Evolutionary conservation across 2,888 invertebrate genomes (phyloP).

Genomic region (Entomobrya proxima): DNA sequence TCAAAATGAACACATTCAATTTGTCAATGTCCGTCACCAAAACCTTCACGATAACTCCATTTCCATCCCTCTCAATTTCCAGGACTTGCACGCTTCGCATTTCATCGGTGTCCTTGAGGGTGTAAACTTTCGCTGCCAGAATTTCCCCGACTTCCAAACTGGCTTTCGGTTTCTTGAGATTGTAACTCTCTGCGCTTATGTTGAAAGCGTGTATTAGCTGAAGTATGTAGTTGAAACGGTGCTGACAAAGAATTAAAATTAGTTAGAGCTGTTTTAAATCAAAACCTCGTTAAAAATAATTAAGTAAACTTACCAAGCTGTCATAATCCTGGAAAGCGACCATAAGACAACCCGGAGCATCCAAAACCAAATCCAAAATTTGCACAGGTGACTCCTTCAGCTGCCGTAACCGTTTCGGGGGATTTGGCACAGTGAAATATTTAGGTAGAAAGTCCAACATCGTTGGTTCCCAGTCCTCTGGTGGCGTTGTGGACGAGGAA

Average conservation of each 20-base stretch:
- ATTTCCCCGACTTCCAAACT: background rate
- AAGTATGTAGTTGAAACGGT: background rate
- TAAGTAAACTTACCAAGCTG: slow-evolving; percentile 18
- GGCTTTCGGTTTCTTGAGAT: background rate
- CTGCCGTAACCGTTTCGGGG: background rate
- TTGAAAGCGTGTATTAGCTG: slow-evolving; percentile 11
- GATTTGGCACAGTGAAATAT: background rate
- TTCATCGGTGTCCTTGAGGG: too few species aligned
- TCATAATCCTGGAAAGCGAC: slow-evolving; percentile 38
- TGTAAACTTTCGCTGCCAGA: background rate
- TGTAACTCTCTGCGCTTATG: background rate
- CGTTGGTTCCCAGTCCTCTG: background rate
- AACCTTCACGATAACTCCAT: background rate
- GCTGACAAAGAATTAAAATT: background rate
- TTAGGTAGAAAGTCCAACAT: background rate
- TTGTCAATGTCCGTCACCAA: slow-evolving; percentile 33
- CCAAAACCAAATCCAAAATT: slow-evolving; percentile 2
- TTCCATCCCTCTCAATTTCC: background rate
- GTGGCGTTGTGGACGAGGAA: too few species aligned
- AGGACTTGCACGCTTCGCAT: slow-evolving; percentile 25
- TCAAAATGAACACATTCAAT: background rate
- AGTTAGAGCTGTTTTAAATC: too few species aligned
- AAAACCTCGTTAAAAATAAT: background rate
- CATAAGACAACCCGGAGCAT: background rate
- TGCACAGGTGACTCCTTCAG: background rate